Evolutionary conservation across 2,888 invertebrate species (phyloP), one percentile per base, ranked within the genome.

Genomic region (Plebejus argus): DNA sequence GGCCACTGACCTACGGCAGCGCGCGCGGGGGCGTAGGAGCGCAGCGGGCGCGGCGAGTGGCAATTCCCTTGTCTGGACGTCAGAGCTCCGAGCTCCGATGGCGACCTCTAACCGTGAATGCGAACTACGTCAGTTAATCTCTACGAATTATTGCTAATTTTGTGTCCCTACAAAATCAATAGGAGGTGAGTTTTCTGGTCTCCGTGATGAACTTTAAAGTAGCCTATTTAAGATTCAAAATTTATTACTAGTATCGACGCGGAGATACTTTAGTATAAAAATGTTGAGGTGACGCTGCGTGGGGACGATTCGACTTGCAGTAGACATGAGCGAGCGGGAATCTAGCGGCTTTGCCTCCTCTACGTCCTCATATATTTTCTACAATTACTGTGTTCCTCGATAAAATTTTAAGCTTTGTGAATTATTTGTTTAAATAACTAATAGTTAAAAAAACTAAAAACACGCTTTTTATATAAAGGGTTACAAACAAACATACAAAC

Each of bases 71-170:
- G 66, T 53, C 53, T 58, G 71, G 77, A 71, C 77, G 71, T 58
- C 72, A 45, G 77, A 58, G 72, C 72, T 56, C 71, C 72, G 77
- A 28, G 72, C 72, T 56, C 71, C 72, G 72, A 66, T 66, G 28
- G 53, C 56, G 70, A 70, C 77, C 72, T 70, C 79, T 79, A 79
- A 79, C 81, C 80, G 81, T 82, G 82, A 80, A 82, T 85, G 85
- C 84, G 85, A 86, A 84, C 89, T 89, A 89, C 83, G 81, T 84
- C 83, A 84, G 84, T 87, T 86, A 87, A 84, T 82, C 83, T 84
- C 88, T 90, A 90, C 83, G 80, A 85, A 88, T 90, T 89, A 91
- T 90, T 89, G 89, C 89, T 90, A 89, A 86, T 79, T 83, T 87
- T 85, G 87, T 86, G 86, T 87, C 86, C 86, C 87, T 88, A 86